Conservation (phyloP, 2,797 vertebrate species). For the Alcedo atthis region DNA sequence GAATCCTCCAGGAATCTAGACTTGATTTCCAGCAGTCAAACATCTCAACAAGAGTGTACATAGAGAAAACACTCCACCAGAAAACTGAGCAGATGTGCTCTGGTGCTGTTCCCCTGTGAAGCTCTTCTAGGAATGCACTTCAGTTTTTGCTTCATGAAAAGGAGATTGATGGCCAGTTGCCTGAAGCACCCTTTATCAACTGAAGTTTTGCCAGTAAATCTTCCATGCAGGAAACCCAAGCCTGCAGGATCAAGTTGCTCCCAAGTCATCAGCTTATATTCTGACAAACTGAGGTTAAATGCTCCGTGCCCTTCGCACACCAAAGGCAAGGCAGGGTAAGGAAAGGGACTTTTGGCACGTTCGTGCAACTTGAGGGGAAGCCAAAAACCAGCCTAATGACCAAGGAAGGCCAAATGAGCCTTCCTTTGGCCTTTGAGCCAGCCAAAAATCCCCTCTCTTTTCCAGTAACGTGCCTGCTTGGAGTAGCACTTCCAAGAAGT, state of each 20-base stretch:
- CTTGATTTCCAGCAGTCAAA: background rate
- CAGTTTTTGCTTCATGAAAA: background rate
- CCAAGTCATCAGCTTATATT: background rate
- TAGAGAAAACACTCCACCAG: rapidly evolving
- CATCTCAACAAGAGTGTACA: background rate
- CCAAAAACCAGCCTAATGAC: background rate
- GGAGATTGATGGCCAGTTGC: background rate
- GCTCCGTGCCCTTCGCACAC: background rate
- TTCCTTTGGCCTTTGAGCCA: background rate
- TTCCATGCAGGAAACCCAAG: background rate
- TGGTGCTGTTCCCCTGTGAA: background rate
- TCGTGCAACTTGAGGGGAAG: background rate
- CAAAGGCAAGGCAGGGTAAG: background rate
- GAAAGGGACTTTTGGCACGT: background rate
- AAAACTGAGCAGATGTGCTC: background rate
- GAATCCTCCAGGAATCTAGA: no score
- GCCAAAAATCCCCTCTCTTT: background rate
- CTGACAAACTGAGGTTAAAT: background rate
- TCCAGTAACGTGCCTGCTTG: background rate
- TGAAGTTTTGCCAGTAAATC: constrained; percentile 20
- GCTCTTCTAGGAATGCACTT: background rate
- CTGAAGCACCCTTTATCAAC: background rate
- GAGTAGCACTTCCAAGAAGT: background rate
- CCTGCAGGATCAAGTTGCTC: background rate
- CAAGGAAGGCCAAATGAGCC: background rate